phyloP scores from a whole-genome alignment of 2,113 vertebrate genomes.

The Mesembrinibis cayennensis region DNA sequence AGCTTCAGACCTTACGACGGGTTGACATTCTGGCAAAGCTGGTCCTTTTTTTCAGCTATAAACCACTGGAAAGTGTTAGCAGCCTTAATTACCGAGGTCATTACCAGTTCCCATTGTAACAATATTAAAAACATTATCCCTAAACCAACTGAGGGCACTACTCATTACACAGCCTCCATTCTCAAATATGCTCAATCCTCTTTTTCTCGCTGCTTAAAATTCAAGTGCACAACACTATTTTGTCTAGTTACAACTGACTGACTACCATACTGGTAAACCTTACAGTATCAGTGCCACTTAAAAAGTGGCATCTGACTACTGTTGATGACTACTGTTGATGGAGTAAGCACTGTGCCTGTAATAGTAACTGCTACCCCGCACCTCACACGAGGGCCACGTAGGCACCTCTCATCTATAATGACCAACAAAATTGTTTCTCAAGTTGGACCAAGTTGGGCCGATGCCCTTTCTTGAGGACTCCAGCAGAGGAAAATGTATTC shows the following conservation, averaged over 20 bases:
- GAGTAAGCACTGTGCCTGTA: neutral
- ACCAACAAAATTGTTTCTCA: neutral
- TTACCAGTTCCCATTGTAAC: neutral
- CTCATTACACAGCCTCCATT: neutral
- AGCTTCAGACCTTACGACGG: rapidly evolving
- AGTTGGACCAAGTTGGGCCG: neutral
- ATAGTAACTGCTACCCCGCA: neutral
- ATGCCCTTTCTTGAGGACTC: neutral
- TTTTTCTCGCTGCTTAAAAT: neutral
- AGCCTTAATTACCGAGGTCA: neutral
- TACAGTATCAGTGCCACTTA: neutral
- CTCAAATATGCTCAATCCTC: neutral
- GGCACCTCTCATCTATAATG: neutral
- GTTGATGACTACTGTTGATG: neutral
- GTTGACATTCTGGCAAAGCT: neutral
- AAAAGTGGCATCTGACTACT: neutral
- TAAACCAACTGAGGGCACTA: neutral
- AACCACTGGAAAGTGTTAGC: neutral
- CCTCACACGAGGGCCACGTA: neutral
- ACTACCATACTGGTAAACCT: neutral
- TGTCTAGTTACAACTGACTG: neutral
- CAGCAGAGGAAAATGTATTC: neutral
- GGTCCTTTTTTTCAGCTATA: neutral
- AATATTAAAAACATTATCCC: neutral
- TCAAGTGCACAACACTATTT: neutral